Evolutionary conservation across 1,140 invertebrate genomes (phyloP).

Genomic region (Heterodera carotae): DNA sequence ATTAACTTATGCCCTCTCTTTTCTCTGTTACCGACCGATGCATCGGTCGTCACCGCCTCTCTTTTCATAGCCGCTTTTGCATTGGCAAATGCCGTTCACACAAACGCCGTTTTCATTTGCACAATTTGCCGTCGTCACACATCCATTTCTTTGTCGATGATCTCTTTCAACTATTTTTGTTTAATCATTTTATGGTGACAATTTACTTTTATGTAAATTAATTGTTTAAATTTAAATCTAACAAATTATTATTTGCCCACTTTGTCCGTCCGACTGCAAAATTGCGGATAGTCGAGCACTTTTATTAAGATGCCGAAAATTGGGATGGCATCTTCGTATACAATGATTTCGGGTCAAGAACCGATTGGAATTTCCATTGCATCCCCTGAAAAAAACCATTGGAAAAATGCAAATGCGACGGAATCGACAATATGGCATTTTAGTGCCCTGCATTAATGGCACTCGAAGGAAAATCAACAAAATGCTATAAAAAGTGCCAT

Average conservation of each 20-base stretch:
- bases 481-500: no score
- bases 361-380: slow-evolving; percentile 40
- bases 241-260: background rate
- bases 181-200: no score
- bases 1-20: no score
- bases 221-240: slow-evolving; percentile 16
- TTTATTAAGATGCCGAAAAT: slow-evolving; percentile 26
- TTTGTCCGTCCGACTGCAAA: slow-evolving; percentile 14
- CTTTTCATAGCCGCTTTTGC: slow-evolving; percentile 40
- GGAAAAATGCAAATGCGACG: background rate
- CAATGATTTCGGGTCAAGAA: slow-evolving; percentile 38
- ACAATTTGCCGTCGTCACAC: slow-evolving; percentile 15
- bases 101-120: slow-evolving; percentile 31
- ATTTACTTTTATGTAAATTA: no score
- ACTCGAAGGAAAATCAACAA: no score
- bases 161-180: slow-evolving; percentile 18
- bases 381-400: slow-evolving; percentile 43
- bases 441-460: no score
- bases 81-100: slow-evolving; percentile 39
- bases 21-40: slow-evolving; percentile 18
- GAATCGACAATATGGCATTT: slow-evolving; percentile 3
- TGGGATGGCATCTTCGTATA: slow-evolving; percentile 27
- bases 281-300: slow-evolving; percentile 28
- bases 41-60: slow-evolving; percentile 25
- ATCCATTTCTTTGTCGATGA: background rate